Percentiles rank a stretch among this genome's conserved stretches.
These are phyloP conservation scores for Triops longicaudatus DNA, from an alignment of 1,140 invertebrate species.

Conservation along the genomic window DNA sequence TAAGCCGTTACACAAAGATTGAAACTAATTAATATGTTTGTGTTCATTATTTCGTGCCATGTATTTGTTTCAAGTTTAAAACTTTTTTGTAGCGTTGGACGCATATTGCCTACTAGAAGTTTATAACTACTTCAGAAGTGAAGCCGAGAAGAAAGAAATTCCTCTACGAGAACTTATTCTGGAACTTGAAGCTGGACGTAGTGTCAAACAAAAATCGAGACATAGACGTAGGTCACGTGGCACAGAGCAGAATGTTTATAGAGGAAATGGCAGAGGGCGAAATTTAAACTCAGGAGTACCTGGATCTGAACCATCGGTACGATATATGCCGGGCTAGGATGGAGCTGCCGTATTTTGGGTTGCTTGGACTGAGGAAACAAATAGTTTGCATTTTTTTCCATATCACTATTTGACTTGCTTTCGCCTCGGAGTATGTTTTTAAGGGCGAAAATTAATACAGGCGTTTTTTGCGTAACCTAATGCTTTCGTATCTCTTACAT, in stretches of 20 bases:
- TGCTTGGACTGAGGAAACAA: not conserved
- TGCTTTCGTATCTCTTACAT: too few species aligned
- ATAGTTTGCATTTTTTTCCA: not conserved
- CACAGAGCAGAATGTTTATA: not conserved
- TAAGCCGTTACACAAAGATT: not conserved
- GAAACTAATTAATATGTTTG: conserved; percentile 8
- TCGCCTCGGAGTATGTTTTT: not conserved
- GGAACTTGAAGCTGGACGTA: not conserved
- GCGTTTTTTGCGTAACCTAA: too few species aligned
- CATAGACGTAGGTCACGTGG: not conserved
- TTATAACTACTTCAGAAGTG: conserved; percentile 45
- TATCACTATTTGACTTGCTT: not conserved
- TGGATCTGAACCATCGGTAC: not conserved
- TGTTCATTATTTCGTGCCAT: not conserved
- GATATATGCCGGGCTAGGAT: not conserved
- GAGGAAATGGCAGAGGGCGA: not conserved
- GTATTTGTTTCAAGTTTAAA: not conserved
- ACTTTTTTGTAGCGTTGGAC: conserved; percentile 54
- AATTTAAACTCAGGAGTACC: not conserved
- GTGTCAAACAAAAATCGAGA: not conserved
- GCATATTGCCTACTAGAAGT: conserved; percentile 68
- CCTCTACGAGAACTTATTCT: not conserved
- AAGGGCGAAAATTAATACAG: not conserved
- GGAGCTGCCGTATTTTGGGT: not conserved
- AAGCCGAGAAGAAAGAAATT: conserved; percentile 13